phyloP scores from a whole-genome alignment of 2,113 vertebrate species.

The Cygnus buccinator region DNA sequence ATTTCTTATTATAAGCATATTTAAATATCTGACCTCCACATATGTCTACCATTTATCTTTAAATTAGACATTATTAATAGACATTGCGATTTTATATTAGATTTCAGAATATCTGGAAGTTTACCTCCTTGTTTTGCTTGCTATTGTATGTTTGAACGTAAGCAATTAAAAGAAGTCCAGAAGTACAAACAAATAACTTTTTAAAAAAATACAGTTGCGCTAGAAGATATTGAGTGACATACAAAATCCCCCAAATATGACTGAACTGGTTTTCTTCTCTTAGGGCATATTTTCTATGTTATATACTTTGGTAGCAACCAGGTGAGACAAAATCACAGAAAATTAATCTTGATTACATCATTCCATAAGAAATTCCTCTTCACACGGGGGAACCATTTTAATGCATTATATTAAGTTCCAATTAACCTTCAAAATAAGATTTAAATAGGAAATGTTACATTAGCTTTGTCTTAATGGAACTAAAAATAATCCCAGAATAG shows the following conservation, averaged over 20 bases:
- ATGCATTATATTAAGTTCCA: slow-evolving; percentile 1
- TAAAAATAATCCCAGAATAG: background rate
- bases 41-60: slow-evolving; percentile 20
- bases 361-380: slow-evolving; percentile 10
- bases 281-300: background rate
- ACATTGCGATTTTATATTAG: background rate
- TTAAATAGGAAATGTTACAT: slow-evolving; percentile 5
- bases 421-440: slow-evolving; percentile 38
- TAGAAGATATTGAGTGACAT: background rate
- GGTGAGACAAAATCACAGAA: background rate
- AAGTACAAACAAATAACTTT: background rate
- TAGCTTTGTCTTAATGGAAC: background rate
- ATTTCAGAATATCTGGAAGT: background rate
- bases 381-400: background rate
- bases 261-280: background rate
- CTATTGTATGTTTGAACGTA: background rate
- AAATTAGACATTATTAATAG: slow-evolving; percentile 33
- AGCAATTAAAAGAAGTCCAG: background rate
- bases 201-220: background rate
- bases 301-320: background rate
- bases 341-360: slow-evolving; percentile 2
- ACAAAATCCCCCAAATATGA: background rate
- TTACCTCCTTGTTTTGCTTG: background rate
- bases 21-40: slow-evolving; percentile 26
- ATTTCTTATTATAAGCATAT: slow-evolving; percentile 39